phyloP scores from a whole-genome alignment of 2,888 invertebrate species.

The Volucella inanis region DNA sequence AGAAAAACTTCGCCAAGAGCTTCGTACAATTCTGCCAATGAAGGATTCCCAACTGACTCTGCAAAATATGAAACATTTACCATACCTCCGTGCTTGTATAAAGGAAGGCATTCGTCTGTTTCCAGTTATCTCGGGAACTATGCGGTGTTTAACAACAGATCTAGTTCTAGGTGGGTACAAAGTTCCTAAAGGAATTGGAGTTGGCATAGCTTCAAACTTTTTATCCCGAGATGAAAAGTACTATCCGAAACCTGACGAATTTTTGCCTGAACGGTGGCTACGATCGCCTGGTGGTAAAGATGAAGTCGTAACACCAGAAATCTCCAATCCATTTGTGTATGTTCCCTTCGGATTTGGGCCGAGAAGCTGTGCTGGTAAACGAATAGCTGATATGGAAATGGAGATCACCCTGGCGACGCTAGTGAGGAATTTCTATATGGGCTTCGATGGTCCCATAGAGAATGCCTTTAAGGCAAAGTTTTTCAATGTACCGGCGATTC shows the following conservation, averaged over 20 bases:
- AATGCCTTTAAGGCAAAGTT: slow-evolving; percentile 77
- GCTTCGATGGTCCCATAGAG: slow-evolving; percentile 77
- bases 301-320: slow-evolving; percentile 49
- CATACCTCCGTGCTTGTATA: slow-evolving; percentile 87
- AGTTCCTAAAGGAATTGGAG: slow-evolving; percentile 86
- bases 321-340: slow-evolving; percentile 84
- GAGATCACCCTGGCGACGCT: slow-evolving; percentile 84
- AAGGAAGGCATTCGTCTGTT: slow-evolving; percentile 87
- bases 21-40: slow-evolving; percentile 82
- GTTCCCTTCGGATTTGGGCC: slow-evolving; percentile 88
- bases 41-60: slow-evolving; percentile 81
- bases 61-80: slow-evolving; percentile 82
- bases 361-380: slow-evolving; percentile 87
- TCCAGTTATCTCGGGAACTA: slow-evolving; percentile 85
- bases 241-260: slow-evolving; percentile 85
- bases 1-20: slow-evolving; percentile 85
- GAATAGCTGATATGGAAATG: slow-evolving; percentile 89
- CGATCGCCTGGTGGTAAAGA: slow-evolving; percentile 77
- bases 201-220: slow-evolving; percentile 87
- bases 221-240: slow-evolving; percentile 85
- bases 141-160: slow-evolving; percentile 84
- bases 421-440: slow-evolving; percentile 79
- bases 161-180: slow-evolving; percentile 85
- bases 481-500: slow-evolving; percentile 79
- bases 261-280: slow-evolving; percentile 89